These are phyloP conservation scores for Drosophila nr. perissopoda DNA, from an alignment of 2,888 invertebrate species.

Conservation along the genomic window DNA sequence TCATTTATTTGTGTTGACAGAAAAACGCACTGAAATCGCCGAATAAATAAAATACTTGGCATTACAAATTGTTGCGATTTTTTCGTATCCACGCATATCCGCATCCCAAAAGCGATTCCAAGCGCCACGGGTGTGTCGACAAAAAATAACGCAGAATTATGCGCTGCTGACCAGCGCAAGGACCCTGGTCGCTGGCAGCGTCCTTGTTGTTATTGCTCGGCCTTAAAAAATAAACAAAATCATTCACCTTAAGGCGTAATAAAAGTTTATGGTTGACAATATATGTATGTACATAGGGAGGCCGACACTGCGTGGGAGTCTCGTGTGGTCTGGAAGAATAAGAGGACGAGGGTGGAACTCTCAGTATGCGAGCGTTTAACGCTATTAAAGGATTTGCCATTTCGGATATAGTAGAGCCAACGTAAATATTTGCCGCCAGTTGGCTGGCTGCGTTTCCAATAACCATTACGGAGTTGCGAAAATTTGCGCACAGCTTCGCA, in stretches of 20 bases:
- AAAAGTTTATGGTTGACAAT: constrained; percentile 81
- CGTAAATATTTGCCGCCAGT: constrained; percentile 71
- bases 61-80: constrained; percentile 82
- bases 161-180: constrained; percentile 42
- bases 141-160: constrained; percentile 62
- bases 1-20: constrained; percentile 55
- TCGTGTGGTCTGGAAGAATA: constrained; percentile 39
- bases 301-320: constrained; percentile 25
- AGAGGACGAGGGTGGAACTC: constrained; percentile 41
- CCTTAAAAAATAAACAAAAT: constrained; percentile 79
- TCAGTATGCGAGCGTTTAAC: constrained; percentile 49
- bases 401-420: constrained; percentile 26
- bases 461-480: constrained; percentile 72
- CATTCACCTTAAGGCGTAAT: constrained; percentile 82
- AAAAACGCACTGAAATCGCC: constrained; percentile 42
- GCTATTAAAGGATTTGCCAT: constrained; percentile 59
- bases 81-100: constrained; percentile 11
- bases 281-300: constrained; percentile 49
- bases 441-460: constrained; percentile 68
- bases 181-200: not conserved
- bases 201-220: constrained; percentile 43
- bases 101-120: constrained; percentile 41
- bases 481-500: constrained; percentile 68
- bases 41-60: constrained; percentile 80
- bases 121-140: constrained; percentile 49